Conservation (phyloP, 2,113 vertebrate species). For the Chlorocebus sabaeus region DNA sequence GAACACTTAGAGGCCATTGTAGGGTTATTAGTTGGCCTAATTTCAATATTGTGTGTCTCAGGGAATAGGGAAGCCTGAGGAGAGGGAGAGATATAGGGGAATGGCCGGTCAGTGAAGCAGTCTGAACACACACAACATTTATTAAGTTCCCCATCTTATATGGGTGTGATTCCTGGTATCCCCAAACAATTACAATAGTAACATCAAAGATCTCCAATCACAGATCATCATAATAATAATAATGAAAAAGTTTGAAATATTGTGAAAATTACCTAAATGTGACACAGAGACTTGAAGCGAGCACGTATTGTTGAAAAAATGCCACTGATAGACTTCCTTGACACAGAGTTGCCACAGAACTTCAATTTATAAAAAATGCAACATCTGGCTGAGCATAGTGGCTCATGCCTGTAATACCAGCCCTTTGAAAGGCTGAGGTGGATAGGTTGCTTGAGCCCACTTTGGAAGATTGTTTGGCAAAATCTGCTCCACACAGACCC, state of each 20-base stretch:
- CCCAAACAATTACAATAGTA: neutral
- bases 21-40: neutral
- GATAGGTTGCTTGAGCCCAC: no score
- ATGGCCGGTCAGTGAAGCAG: neutral
- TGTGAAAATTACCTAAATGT: neutral
- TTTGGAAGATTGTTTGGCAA: neutral
- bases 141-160: neutral
- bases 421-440: no score
- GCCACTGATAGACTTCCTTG: neutral
- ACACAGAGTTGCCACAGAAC: neutral
- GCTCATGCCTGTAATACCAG: no score
- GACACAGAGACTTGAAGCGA: neutral
- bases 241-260: neutral
- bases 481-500: neutral
- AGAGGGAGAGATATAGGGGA: neutral
- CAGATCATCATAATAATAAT: neutral
- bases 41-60: neutral
- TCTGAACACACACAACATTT: neutral
- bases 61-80: neutral
- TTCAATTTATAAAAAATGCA: neutral
- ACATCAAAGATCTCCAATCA: neutral
- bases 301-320: neutral
- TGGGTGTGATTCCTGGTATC: neutral
- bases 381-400: no score
- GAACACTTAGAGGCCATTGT: neutral